These are phyloP conservation scores for Laothoe populi DNA, from an alignment of 2,888 invertebrate species.

Conservation along the genomic window DNA sequence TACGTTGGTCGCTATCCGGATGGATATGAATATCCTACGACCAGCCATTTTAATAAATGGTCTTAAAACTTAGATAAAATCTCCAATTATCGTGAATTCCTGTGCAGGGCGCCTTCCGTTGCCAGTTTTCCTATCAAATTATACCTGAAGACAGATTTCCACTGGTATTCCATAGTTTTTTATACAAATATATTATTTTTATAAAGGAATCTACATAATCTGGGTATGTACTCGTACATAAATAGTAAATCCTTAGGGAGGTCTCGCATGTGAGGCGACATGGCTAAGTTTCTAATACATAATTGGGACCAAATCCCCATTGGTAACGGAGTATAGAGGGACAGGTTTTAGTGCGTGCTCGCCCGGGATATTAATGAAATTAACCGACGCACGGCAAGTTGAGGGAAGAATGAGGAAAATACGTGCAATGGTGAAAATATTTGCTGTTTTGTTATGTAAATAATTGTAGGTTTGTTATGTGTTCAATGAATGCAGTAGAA, in stretches of 20 bases:
- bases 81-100: too few species aligned
- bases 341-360: constrained; percentile 76
- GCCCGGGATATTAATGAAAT: constrained; percentile 79
- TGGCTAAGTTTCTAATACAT: constrained; percentile 76
- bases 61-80: too few species aligned
- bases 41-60: too few species aligned
- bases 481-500: not conserved
- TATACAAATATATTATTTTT: not conserved
- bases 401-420: constrained; percentile 48
- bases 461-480: constrained; percentile 4
- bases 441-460: constrained; percentile 35
- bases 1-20: too few species aligned
- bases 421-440: constrained; percentile 44
- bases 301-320: constrained; percentile 81
- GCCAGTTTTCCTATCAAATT: too few species aligned
- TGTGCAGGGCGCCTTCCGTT: too few species aligned
- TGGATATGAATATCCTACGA: too few species aligned
- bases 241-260: constrained; percentile 61
- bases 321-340: constrained; percentile 66
- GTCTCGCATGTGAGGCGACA: constrained; percentile 63
- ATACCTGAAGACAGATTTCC: too few species aligned
- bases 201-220: not conserved
- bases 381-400: constrained; percentile 70
- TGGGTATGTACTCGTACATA: constrained; percentile 37
- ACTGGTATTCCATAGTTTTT: too few species aligned